A percentile compares a stretch with the other conserved stretches of the same genome.
phyloP scores from a whole-genome alignment of 2,797 vertebrate genomes.

The Melanotaenia boesemani region DNA sequence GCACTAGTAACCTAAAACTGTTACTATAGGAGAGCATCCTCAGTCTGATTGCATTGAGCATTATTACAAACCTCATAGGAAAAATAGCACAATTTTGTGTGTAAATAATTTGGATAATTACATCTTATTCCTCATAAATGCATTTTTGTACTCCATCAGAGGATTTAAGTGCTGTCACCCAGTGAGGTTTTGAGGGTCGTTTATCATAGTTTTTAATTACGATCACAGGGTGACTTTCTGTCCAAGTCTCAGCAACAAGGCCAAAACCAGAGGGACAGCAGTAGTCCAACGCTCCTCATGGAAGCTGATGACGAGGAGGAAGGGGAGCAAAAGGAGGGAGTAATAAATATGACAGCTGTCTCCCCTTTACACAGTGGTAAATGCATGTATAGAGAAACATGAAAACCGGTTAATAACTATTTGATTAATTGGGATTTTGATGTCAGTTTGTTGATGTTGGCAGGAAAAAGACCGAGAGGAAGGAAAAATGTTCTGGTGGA shows the following conservation, averaged over 20 bases:
- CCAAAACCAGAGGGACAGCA: slow-evolving; percentile 51
- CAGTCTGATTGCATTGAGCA: background rate
- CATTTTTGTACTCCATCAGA: background rate
- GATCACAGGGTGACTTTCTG: slow-evolving; percentile 39
- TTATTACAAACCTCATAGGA: background rate
- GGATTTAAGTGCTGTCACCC: background rate
- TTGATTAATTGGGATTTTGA: background rate
- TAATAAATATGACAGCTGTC: slow-evolving; percentile 34
- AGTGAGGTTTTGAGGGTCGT: background rate
- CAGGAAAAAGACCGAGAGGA: slow-evolving; percentile 49
- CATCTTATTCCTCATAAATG: background rate
- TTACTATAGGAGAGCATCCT: background rate
- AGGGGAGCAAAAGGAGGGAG: slow-evolving; percentile 49
- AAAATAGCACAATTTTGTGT: background rate
- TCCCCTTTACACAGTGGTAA: slow-evolving; percentile 55
- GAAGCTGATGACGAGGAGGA: slow-evolving; percentile 64
- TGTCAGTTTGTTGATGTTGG: background rate
- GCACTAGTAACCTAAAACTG: background rate
- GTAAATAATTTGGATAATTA: slow-evolving; percentile 12
- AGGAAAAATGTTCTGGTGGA: slow-evolving; percentile 32
- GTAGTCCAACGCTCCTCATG: slow-evolving; percentile 64
- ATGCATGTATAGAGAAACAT: slow-evolving; percentile 19
- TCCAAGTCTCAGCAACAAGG: slow-evolving; percentile 45
- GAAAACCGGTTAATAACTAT: background rate
- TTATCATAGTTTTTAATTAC: slow-evolving; percentile 35